These are phyloP conservation scores for Cecropterus lyciades DNA, from an alignment of 1,140 invertebrate species.

Conservation along the genomic window DNA sequence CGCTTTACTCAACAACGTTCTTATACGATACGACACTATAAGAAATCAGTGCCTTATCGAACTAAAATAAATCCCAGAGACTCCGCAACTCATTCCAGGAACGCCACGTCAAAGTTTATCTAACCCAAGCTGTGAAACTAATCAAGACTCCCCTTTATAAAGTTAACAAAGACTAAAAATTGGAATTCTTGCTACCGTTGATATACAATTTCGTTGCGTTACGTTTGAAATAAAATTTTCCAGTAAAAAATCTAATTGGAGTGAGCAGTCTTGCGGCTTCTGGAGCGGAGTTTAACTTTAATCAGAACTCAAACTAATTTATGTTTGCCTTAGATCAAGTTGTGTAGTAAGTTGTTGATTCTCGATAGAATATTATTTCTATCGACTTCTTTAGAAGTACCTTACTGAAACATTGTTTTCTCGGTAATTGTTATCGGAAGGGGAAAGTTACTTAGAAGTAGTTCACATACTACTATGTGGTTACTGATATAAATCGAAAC, in stretches of 20 bases:
- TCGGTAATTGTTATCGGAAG: too few relatives aligned
- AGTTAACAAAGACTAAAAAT: slow-evolving; percentile 16
- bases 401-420: too few relatives aligned
- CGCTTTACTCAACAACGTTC: too few relatives aligned
- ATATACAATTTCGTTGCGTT: slow-evolving; percentile 2
- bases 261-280: slow-evolving; percentile 19
- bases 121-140: slow-evolving; percentile 3
- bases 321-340: slow-evolving; percentile 20
- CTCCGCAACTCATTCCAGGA: not conserved
- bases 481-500: too few relatives aligned
- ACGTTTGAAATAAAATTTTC: slow-evolving; percentile 12
- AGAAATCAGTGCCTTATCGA: not conserved
- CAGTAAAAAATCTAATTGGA: slow-evolving; percentile 7
- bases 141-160: slow-evolving; percentile 16
- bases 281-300: slow-evolving; percentile 21
- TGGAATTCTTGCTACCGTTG: slow-evolving; percentile 3
- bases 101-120: slow-evolving; percentile 6
- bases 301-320: slow-evolving; percentile 19
- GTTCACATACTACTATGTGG: too few relatives aligned
- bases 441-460: too few relatives aligned
- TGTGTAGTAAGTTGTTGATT: slow-evolving; percentile 6
- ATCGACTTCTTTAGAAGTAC: too few relatives aligned
- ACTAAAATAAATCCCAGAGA: not conserved
- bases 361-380: not conserved
- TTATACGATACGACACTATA: too few relatives aligned